Evolutionary conservation across 2,888 invertebrate genomes (phyloP).

Genomic region (Drosophila anomalata): DNA sequence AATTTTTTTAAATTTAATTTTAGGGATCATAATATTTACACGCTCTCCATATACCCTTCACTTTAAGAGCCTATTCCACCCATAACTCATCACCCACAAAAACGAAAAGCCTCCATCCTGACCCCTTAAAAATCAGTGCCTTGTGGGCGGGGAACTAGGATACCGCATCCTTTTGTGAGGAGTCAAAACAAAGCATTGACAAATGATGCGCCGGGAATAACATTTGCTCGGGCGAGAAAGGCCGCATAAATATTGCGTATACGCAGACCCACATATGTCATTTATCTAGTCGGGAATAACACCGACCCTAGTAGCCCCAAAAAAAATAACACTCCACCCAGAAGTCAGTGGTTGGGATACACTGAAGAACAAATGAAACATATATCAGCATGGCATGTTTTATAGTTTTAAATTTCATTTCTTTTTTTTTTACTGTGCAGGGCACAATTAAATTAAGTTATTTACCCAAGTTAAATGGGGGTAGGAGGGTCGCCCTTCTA

Average conservation of each 20-base stretch:
- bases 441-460: conserved; percentile 64
- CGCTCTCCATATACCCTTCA: conserved; percentile 16
- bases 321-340: neutral
- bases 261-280: conserved; percentile 57
- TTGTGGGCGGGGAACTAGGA: neutral
- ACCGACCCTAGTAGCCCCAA: conserved; percentile 3
- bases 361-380: neutral
- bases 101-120: neutral
- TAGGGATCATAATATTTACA: no score
- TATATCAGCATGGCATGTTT: no score
- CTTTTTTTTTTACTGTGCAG: conserved; percentile 2
- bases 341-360: conserved; percentile 1
- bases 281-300: conserved; percentile 51
- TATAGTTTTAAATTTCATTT: neutral
- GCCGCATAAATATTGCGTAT: conserved; percentile 50
- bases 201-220: conserved; percentile 57
- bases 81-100: conserved; percentile 22
- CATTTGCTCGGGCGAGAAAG: conserved; percentile 35
- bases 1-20: conserved; percentile 3
- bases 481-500: conserved; percentile 3
- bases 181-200: conserved; percentile 53
- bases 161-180: conserved; percentile 22
- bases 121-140: conserved; percentile 48
- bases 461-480: conserved; percentile 33
- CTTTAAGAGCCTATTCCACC: conserved; percentile 8